Base-by-base conservation (phyloP, 1,140 invertebrate species). In the Drosophila truncata region DNA sequence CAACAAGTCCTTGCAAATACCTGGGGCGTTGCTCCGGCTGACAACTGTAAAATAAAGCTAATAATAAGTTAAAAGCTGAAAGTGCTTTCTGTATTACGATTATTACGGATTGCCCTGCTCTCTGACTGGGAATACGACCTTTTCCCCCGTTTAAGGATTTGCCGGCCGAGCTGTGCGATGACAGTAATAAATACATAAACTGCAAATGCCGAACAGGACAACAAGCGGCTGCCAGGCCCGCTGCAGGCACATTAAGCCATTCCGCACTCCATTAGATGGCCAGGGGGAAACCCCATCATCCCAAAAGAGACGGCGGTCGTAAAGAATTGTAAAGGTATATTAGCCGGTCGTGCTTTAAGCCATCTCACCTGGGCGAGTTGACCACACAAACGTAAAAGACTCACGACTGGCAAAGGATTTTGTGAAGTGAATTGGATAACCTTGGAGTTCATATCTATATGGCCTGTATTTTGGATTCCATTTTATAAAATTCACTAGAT, bases 1-100 rank as follows among this genome's bases (percentile, higher is more conserved):
- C 55, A 63, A 77, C 33, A 47, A 67, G 69, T 73, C 65, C 62
- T 70, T 70, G 60, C 60, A 80, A 84, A 65, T 74, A 44, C 61
- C 50, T 16, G 82, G 73, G 74, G 82, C 78, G 82, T 82, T 86
- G 82, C 82, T 82, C 69, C 44, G 44, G 70, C 78, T 66, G 54
- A 74, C 63, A 84, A 58, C 73, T 78, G 81, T 70, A 81, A 90
- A 90, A 82, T 84, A 80, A 82, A 76, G 78, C 78, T 90, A 85
- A 90, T 90, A 90, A 90, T 83, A 90, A 90, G 82, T 85, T 86
- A 90, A 90, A 85, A 90, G 86, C 86, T 85, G 80, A 90, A 90
- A 88, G 85, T 90, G 78, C 81, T 90, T 86, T 70, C 81, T 85
- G 83, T 76, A 90, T 90, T 85, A 91, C 83, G 81, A 82, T 78